Base-by-base conservation (phyloP, 2,888 invertebrate genomes). In the Protonemura montana region DNA sequence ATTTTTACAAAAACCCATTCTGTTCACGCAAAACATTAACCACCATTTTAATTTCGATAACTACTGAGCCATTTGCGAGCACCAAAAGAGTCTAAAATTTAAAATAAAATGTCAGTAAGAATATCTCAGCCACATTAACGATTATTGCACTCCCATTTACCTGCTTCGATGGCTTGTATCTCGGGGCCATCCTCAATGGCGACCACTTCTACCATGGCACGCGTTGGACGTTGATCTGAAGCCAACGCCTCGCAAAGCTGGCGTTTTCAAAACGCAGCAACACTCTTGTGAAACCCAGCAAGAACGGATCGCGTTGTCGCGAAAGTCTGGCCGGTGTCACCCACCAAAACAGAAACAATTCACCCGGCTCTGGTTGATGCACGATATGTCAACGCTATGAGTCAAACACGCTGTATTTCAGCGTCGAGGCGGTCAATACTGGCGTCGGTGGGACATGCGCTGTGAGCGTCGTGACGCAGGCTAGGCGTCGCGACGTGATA, bases 151-250 rank as follows among this genome's bases (percentile, higher is more conserved):
- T 59, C 59, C 59, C 13, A 30, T 28, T 81, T 89, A 92, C 92
- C 92, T 89, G 91, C 92, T 88, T 93, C 92, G 87, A 94, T 92
- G 77, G 94, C 94, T 87, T 93, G 91, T 88, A 94, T 93, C 89
- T 94, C 92, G 0, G 94, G 94, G 78, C 93, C 94, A 88, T 94
- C 94, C 88, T 92, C 93, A 28, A 85, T 80, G 82, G 83, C 77
- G 26, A 76, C 85, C 76, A 26, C 82, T n/a, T 87, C 87, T 41
- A 88, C 88, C 88, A 88, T 88, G 86, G 35, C 27, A 5, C 30
- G 59, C 59, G 59, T 59, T 59, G 59, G 59, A 7, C 21, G 59
- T 1, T 16, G 59, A 59, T 21, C 59, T 21, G 16, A 59, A 21
- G 59, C 59, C 59, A 76, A 86, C 35, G 35, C 59, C 76, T 82